Base-by-base conservation (phyloP, 1,140 invertebrate species). In the Potamilus streckersoni region DNA sequence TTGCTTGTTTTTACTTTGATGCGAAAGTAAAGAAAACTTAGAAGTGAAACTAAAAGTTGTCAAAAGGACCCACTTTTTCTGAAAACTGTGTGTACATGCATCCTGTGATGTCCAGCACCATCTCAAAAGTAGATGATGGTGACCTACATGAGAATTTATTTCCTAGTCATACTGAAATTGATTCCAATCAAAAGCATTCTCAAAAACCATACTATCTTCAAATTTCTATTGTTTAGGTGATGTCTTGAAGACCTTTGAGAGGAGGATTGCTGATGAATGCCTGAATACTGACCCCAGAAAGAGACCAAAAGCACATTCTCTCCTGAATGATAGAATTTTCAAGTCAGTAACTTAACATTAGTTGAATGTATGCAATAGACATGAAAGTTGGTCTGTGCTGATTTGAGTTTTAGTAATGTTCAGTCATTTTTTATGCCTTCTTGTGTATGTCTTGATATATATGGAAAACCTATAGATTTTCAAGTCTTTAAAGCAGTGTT, bases 281-380 rank as follows among this genome's bases (percentile, higher is more conserved):
- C 72, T 88, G 49, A 80, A 85, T 71, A 60, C 55, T 59, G 83
- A 88, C 73, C 85, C 87, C 11, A 82, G 78, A 62, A 64, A 79
- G 20, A 74, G 87, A 79, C 85, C 86, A 69, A 82, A 80, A 38
- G 63, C 85, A 14, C 64, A 69, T 11, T 70, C 77, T 16, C 74
- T 88, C 58, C 71, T 88, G 23, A 75, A 84, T 58, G 84, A 89
- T 74, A 79, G 77, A 69, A 59, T 89, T 14, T 89, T 89, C 77
- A 84, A 77, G 86, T 87, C 80, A 78, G 77, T 65, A 17, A 56
- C 72, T 61, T 23, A 65, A 68, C 0, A 8, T 68, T 62, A 59
- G 64, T 49, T 49, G 11, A 6, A 49, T 49, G 0, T 49, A 49
- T 49, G 38, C 38, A 49, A 49, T 49, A 49, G 38, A 49, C 38